Percentiles rank a stretch among this genome's conserved stretches.
Conservation (phyloP, 2,113 vertebrate genomes). For the Haliaeetus leucogaster region DNA sequence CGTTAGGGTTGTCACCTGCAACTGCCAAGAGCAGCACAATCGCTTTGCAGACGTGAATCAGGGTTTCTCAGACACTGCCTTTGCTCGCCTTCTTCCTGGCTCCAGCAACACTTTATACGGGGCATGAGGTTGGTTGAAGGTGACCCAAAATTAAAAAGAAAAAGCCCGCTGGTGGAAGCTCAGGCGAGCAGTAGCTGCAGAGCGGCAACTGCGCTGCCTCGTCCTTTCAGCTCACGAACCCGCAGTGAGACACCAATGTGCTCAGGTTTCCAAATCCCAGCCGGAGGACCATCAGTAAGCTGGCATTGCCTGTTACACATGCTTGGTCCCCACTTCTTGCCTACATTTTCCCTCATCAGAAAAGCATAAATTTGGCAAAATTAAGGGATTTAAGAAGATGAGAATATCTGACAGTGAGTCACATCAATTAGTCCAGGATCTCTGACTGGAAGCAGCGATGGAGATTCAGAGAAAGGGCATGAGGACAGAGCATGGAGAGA, state of each 20-base stretch:
- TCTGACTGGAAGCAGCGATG: rapidly evolving
- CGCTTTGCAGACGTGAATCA: not conserved
- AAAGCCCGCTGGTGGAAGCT: not conserved
- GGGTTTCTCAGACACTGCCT: not conserved
- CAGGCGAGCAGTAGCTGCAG: not conserved
- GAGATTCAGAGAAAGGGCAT: not conserved
- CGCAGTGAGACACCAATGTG: rapidly evolving
- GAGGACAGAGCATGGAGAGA: not conserved
- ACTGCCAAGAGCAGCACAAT: not conserved
- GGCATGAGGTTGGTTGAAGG: rapidly evolving
- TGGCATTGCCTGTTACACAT: rapidly evolving
- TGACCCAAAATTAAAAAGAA: not conserved
- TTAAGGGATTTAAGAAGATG: not conserved
- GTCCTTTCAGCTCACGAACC: rapidly evolving
- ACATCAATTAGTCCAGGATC: not conserved
- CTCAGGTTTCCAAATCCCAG: not conserved
- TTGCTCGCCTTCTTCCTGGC: rapidly evolving
- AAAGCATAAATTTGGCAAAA: not conserved
- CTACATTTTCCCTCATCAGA: rapidly evolving
- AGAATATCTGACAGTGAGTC: not conserved
- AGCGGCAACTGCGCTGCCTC: not conserved
- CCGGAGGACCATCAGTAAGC: rapidly evolving
- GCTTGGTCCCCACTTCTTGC: not conserved
- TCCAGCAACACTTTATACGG: rapidly evolving
- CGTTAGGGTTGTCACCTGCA: conserved; percentile 71